Conservation (phyloP, 2,888 invertebrate species). For the Dysmachus trigonus region DNA sequence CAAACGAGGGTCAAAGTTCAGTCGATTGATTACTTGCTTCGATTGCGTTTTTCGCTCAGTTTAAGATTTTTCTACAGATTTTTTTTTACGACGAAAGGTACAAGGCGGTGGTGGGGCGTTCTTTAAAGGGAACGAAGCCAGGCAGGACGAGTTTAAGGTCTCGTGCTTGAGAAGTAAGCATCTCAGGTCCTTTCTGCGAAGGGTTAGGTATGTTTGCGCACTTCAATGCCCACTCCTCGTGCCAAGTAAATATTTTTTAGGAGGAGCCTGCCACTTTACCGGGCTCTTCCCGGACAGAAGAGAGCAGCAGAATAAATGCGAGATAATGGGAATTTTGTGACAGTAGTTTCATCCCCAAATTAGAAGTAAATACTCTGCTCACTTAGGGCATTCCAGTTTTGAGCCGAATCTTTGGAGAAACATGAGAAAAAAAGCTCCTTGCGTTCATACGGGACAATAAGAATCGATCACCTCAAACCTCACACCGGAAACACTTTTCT, state of each 20-base stretch:
- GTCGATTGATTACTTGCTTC: constrained; percentile 38
- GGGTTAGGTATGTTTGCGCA: constrained; percentile 1
- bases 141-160: constrained; percentile 4
- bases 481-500: neutral
- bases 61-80: constrained; percentile 13
- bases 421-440: too few relatives aligned
- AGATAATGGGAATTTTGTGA: neutral
- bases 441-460: too few relatives aligned
- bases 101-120: neutral
- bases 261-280: neutral
- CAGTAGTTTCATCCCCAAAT: neutral
- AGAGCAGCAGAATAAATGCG: neutral
- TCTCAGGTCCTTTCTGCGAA: neutral
- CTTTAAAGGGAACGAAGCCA: neutral
- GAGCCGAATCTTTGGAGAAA: neutral
- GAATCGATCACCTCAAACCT: too few relatives aligned
- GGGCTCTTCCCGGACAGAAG: neutral
- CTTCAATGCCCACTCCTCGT: constrained; percentile 2
- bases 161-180: neutral
- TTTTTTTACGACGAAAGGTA: neutral
- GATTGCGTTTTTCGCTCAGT: constrained; percentile 24
- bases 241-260: neutral
- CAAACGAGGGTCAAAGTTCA: constrained; percentile 30
- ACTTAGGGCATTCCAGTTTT: neutral
- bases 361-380: neutral